These are phyloP conservation scores for Laspeyria flexula DNA, from an alignment of 2,888 invertebrate genomes.

Conservation along the genomic window DNA sequence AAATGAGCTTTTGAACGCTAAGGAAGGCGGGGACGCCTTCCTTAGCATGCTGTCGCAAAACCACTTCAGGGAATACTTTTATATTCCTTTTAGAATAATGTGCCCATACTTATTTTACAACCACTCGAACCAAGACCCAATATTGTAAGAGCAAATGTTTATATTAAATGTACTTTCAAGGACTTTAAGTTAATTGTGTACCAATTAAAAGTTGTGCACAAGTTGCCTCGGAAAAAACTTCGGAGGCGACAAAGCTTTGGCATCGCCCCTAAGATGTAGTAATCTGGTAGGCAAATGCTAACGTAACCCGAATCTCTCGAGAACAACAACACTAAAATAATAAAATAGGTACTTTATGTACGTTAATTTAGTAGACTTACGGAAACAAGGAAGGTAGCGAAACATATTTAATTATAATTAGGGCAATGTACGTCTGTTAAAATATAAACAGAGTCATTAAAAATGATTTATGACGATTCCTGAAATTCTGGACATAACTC, in stretches of 20 bases:
- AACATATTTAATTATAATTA: constrained; percentile 26
- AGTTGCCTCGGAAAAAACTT: constrained; percentile 17
- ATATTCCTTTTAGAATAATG: constrained; percentile 63
- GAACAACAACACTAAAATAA: constrained; percentile 20
- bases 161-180: constrained; percentile 39
- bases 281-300: constrained; percentile 36
- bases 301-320: constrained; percentile 18
- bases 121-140: constrained; percentile 48
- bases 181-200: constrained; percentile 27
- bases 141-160: constrained; percentile 33
- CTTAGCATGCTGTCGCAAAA: constrained; percentile 75
- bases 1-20: constrained; percentile 69
- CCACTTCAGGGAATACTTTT: constrained; percentile 72
- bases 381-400: constrained; percentile 22
- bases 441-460: constrained; percentile 49
- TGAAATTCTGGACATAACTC: constrained; percentile 57
- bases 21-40: constrained; percentile 59
- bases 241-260: constrained; percentile 19
- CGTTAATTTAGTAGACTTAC: constrained; percentile 19
- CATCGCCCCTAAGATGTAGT: constrained; percentile 25
- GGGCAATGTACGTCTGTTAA: constrained; percentile 23
- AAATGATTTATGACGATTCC: constrained; percentile 53
- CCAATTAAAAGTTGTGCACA: constrained; percentile 16
- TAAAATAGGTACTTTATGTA: constrained; percentile 18
- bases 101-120: constrained; percentile 38